Evolutionary conservation across 2,797 vertebrate genomes (phyloP).

Genomic region (Peromyscus nudipes): DNA sequence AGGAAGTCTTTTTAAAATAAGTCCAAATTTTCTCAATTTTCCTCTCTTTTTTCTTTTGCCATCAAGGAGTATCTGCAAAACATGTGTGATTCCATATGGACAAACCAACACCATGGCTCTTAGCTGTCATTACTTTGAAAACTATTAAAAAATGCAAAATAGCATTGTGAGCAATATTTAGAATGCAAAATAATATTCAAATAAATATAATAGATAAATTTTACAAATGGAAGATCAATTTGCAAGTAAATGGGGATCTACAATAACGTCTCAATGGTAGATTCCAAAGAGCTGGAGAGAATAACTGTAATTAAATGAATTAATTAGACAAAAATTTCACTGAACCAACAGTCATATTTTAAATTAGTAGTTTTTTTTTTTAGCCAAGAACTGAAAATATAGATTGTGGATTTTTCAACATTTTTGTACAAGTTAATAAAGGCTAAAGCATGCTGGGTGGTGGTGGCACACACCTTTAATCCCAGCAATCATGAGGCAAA

Average conservation of each 20-base stretch:
- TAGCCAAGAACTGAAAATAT: slow-evolving; percentile 39
- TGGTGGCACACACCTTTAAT: too few relatives aligned
- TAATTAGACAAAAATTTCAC: slow-evolving; percentile 32
- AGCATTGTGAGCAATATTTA: slow-evolving; percentile 18
- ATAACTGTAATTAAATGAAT: slow-evolving; percentile 53
- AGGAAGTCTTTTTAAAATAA: not conserved
- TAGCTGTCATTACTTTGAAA: slow-evolving; percentile 62
- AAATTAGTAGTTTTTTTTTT: slow-evolving; percentile 39
- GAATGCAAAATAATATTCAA: not conserved
- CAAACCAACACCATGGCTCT: slow-evolving; percentile 2
- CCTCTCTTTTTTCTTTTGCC: slow-evolving; percentile 4
- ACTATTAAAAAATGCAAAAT: slow-evolving; percentile 1
- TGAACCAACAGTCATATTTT: slow-evolving; percentile 6
- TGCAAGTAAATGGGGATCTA: slow-evolving; percentile 11
- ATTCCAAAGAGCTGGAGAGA: slow-evolving; percentile 44
- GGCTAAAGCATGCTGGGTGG: not conserved
- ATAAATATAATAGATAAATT: slow-evolving; percentile 61
- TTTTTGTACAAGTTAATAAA: slow-evolving; percentile 47
- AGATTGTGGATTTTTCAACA: not conserved
- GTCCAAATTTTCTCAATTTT: not conserved
- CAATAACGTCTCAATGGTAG: not conserved
- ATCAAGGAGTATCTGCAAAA: slow-evolving; percentile 44
- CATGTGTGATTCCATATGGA: not conserved
- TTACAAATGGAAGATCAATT: slow-evolving; percentile 43
- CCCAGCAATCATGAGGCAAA: too few relatives aligned